Conservation (phyloP, 2,113 vertebrate species). For the Microcebus lehilahytsara region DNA sequence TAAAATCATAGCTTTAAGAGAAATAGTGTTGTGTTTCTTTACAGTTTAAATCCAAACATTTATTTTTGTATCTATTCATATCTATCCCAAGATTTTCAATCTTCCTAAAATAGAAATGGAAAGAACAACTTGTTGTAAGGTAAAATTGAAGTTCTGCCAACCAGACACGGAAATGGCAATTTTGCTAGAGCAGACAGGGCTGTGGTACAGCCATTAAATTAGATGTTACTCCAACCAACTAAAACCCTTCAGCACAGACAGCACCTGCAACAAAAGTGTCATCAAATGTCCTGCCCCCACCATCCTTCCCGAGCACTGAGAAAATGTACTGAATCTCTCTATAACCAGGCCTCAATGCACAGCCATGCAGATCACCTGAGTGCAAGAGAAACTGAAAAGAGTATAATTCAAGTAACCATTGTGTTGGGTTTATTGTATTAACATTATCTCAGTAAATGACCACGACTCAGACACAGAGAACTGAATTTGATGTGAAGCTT, state of each 20-base stretch:
- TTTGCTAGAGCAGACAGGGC: neutral
- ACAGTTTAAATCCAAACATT: neutral
- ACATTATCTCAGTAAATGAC: neutral
- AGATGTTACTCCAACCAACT: neutral
- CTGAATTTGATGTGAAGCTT: neutral
- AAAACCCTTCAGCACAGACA: neutral
- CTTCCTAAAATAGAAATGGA: slow-evolving; percentile 15
- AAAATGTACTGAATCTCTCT: neutral
- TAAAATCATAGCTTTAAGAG: neutral
- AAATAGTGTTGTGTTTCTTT: neutral
- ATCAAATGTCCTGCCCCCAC: neutral
- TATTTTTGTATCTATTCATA: slow-evolving; percentile 26
- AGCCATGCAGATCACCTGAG: rapidly evolving
- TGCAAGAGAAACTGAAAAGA: neutral
- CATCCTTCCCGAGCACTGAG: neutral
- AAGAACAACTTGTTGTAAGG: neutral
- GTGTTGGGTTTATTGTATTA: neutral
- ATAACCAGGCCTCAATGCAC: neutral
- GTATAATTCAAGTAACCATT: neutral
- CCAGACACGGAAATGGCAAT: neutral
- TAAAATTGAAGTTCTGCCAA: neutral
- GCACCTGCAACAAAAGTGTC: neutral
- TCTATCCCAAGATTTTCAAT: neutral
- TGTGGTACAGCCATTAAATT: neutral
- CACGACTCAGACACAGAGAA: neutral